These are phyloP conservation scores for Danio kyathit DNA, from an alignment of 2,797 vertebrate species.

Conservation along the genomic window DNA sequence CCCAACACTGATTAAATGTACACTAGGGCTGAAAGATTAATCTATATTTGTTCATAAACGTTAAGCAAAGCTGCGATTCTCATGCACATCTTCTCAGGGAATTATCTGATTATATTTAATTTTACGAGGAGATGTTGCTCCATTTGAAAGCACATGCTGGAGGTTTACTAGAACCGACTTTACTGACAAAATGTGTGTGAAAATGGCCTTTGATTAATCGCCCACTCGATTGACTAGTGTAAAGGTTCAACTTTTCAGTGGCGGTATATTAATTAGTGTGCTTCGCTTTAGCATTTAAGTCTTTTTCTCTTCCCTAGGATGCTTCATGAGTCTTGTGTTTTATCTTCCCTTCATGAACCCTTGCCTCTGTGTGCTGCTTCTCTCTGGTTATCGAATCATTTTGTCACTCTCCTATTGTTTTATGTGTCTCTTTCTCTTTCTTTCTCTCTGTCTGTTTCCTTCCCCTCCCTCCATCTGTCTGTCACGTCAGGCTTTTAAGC, in stretches of 20 bases:
- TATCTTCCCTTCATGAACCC: conserved; percentile 23
- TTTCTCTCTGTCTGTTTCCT: conserved; percentile 56
- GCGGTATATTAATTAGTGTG: background rate
- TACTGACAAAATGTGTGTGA: too few species aligned
- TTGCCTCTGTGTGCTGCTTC: conserved; percentile 34
- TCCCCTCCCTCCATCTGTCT: conserved; percentile 54
- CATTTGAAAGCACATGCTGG: too few species aligned
- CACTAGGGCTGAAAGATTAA: too few species aligned
- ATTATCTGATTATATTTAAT: too few species aligned
- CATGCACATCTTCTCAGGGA: too few species aligned
- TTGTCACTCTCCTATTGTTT: conserved; percentile 58
- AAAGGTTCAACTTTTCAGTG: background rate
- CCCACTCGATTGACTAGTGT: too few species aligned
- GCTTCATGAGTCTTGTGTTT: background rate
- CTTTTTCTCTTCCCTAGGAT: background rate
- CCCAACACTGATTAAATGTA: too few species aligned
- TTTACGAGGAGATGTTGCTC: too few species aligned
- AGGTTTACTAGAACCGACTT: too few species aligned
- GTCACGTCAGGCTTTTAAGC: conserved; percentile 73
- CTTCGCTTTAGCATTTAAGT: conserved; percentile 4
- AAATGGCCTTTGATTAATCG: too few species aligned
- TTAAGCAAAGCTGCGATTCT: too few species aligned
- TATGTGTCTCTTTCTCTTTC: conserved; percentile 68
- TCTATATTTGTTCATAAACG: too few species aligned
- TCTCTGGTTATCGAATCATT: conserved; percentile 56